Evolutionary conservation across 2,797 vertebrate species (phyloP).

Genomic region (Prionace glauca): DNA sequence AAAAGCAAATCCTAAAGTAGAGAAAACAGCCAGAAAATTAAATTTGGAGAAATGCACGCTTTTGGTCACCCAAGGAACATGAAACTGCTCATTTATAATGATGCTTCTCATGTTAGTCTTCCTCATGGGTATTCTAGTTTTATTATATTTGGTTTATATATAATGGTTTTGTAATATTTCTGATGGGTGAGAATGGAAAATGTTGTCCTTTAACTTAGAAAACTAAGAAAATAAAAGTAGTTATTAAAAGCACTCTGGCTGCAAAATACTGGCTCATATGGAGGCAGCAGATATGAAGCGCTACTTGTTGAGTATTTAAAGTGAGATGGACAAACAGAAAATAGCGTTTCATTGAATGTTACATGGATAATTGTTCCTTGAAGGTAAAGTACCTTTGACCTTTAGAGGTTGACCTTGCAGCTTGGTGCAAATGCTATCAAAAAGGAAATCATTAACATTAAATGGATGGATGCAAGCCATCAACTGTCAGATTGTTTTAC

Average conservation of each 20-base stretch:
- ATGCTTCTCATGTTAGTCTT: too few species aligned
- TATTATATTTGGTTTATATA: too few species aligned
- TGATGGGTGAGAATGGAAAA: neutral
- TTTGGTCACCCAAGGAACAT: too few species aligned
- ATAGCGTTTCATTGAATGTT: neutral
- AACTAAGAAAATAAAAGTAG: neutral
- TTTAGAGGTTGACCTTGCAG: neutral
- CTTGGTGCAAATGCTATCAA: neutral
- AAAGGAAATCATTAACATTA: neutral
- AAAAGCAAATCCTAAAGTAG: too few species aligned
- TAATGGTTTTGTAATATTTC: neutral
- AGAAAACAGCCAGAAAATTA: too few species aligned
- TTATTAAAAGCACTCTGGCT: neutral
- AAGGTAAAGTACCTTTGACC: neutral
- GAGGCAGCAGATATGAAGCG: too few species aligned
- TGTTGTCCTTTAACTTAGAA: neutral
- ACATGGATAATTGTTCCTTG: neutral
- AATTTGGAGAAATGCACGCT: too few species aligned
- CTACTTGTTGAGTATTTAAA: neutral
- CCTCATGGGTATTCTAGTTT: too few species aligned
- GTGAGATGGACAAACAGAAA: neutral
- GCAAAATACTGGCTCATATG: neutral
- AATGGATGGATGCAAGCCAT: neutral
- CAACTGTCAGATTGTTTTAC: neutral
- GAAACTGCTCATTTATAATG: too few species aligned